These are phyloP conservation scores for Sycophila sp. DNA, from an alignment of 1,140 invertebrate species.

Conservation along the genomic window DNA sequence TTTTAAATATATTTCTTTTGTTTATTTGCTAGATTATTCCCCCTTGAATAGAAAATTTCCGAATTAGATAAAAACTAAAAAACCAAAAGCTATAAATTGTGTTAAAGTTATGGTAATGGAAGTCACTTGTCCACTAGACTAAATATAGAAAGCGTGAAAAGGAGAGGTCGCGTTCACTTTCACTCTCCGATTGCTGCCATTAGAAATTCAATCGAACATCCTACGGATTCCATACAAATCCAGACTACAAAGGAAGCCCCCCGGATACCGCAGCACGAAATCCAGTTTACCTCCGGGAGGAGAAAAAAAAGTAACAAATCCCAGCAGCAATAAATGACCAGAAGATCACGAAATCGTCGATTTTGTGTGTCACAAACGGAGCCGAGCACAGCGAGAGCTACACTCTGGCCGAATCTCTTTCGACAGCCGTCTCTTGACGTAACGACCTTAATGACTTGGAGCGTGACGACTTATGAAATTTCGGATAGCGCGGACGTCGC, in stretches of 20 bases:
- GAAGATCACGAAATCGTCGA: neutral
- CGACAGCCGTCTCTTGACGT: conserved; percentile 31
- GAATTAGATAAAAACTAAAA: no score
- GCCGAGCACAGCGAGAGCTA: neutral
- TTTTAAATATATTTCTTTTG: no score
- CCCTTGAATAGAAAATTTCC: no score
- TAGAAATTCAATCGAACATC: neutral
- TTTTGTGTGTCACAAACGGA: neutral
- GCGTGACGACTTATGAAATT: conserved; percentile 49
- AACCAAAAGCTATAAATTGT: no score
- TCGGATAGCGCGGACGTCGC: conserved; percentile 12
- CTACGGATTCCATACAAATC: neutral
- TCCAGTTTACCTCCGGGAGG: no score
- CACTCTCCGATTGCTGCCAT: neutral
- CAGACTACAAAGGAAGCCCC: neutral
- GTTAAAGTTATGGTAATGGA: no score
- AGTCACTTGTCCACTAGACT: no score
- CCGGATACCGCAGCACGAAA: neutral
- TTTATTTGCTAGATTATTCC: no score
- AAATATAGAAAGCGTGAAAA: neutral
- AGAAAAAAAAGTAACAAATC: no score
- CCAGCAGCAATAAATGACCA: no score
- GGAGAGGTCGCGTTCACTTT: neutral
- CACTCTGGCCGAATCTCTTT: conserved; percentile 25
- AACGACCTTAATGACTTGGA: conserved; percentile 46